A percentile compares a stretch with the other conserved stretches of the same genome.
Evolutionary conservation across 2,113 vertebrate species (phyloP).

Genomic region (Mormyrus lacerda): DNA sequence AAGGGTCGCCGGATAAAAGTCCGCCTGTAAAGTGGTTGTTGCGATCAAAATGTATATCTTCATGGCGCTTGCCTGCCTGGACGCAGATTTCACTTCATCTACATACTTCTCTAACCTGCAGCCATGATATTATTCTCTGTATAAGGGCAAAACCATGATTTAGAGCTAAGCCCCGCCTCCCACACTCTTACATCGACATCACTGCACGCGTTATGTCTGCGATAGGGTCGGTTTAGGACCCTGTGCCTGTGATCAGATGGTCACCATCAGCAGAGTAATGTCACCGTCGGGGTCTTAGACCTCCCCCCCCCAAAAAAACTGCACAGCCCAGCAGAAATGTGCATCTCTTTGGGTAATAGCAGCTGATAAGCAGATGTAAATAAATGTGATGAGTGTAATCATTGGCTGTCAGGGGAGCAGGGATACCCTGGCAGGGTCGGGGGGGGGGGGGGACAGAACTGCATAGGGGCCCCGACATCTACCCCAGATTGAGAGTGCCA

Average conservation of each 20-base stretch:
- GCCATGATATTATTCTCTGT: neutral
- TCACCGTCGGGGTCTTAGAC: neutral
- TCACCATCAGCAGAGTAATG: neutral
- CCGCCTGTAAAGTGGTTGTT: neutral
- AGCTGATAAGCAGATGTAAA: neutral
- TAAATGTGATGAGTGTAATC: neutral
- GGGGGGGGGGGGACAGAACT: neutral
- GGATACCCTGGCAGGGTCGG: neutral
- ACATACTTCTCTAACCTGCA: too few relatives aligned
- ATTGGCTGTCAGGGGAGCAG: neutral
- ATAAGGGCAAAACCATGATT: neutral
- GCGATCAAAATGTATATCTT: neutral
- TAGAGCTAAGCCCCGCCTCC: neutral
- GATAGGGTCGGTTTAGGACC: neutral
- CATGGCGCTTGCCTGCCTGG: neutral
- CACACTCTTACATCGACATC: too few relatives aligned
- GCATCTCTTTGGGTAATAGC: neutral
- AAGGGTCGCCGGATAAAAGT: neutral
- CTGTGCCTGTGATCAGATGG: neutral
- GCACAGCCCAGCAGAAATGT: neutral
- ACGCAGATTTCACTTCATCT: neutral
- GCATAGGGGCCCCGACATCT: neutral
- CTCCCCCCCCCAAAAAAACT: neutral
- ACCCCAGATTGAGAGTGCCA: neutral
- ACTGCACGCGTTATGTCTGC: neutral